These are phyloP conservation scores for Barypeithes pellucidus DNA, from an alignment of 2,888 invertebrate species.

Conservation along the genomic window DNA sequence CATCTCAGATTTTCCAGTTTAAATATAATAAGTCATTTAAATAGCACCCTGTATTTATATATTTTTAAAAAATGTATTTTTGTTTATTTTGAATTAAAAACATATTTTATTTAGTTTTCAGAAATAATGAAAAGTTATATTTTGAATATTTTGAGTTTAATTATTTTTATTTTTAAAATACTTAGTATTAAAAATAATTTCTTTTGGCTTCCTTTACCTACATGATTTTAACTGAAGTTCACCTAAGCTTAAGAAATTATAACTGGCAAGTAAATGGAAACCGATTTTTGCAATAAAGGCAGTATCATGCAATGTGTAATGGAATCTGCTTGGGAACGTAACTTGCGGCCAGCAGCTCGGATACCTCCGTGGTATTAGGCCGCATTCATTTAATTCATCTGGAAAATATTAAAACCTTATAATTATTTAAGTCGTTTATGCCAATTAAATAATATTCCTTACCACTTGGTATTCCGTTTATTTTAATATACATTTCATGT, in stretches of 20 bases:
- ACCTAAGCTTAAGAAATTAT: too few species aligned
- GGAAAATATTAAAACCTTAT: conserved; percentile 53
- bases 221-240: neutral
- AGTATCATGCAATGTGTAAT: conserved; percentile 49
- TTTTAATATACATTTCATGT: conserved; percentile 34
- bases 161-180: too few species aligned
- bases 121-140: too few species aligned
- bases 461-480: conserved; percentile 34
- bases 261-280: conserved; percentile 32
- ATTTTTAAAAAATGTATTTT: too few species aligned
- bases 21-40: too few species aligned
- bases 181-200: too few species aligned
- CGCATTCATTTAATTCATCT: conserved; percentile 49
- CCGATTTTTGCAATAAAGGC: conserved; percentile 39
- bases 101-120: too few species aligned
- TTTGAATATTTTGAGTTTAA: too few species aligned
- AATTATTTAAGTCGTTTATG: conserved; percentile 52
- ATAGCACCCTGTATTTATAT: too few species aligned
- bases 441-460: conserved; percentile 52
- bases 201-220: neutral
- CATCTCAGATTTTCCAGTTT: too few species aligned
- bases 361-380: conserved; percentile 34
- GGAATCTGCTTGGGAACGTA: conserved; percentile 59
- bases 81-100: too few species aligned
- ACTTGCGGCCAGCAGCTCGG: conserved; percentile 45